Evolutionary conservation across 2,888 invertebrate genomes (phyloP), one percentile per base, ranked within the genome.

Genomic region (Cecidostiba fungosa): DNA sequence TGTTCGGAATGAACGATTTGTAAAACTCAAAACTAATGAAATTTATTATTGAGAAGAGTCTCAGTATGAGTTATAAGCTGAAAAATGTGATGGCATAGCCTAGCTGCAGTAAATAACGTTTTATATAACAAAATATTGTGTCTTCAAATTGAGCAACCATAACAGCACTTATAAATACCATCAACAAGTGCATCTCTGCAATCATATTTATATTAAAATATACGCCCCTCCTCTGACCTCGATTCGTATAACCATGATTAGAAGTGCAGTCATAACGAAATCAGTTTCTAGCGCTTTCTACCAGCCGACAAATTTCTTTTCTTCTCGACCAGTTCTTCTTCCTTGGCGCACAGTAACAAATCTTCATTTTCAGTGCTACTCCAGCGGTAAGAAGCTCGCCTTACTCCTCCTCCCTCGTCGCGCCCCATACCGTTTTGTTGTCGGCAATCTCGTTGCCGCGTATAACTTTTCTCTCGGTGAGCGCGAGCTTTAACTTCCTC

Each of bases 371-470:
- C 66, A 66, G 12, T n/a, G 72, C 72, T 39, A 59, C 54, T 59
- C 54, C 54, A 59, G 23, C 54, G 23, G 54, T 59, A 36, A 36
- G 72, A 39, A 39, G 72, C n/a, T n/a, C 36, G 39, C 16, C 66
- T 66, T 26, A 14, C 29, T 66, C 66, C 66, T 29, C 66, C 66
- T 16, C 66, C 39, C 23, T 62, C 72, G 54, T 59, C n/a, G 26
- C 62, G 39, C 29, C 69, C 23, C 54, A 6, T 59, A 6, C n/a
- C n/a, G 54, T 59, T 59, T 59, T 23, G 73, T 16, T 72, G 81
- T 54, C 70, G 80, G 73, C 79, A 83, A 82, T 69, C 80, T 72
- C 87, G 77, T 66, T 54, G 84, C 29, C 82, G 83, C 72, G 66
- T 29, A 29, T 77, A 84, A 85, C 77, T 82, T 84, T 84, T 82